A percentile compares a stretch with the other conserved stretches of the same genome.
Evolutionary conservation across 2,888 invertebrate species (phyloP).

Genomic region (Xestia c-nigrum): DNA sequence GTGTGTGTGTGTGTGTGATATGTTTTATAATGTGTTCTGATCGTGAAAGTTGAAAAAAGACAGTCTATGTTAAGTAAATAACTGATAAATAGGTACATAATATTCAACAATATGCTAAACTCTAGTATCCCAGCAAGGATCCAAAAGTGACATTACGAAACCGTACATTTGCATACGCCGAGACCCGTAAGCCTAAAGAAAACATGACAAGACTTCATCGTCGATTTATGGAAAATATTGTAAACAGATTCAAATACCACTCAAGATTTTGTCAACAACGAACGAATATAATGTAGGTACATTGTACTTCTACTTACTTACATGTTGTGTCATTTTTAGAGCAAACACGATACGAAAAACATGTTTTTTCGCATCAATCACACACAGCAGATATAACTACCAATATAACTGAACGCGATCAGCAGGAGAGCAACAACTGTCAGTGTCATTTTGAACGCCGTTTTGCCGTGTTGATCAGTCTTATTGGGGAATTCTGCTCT

Average conservation of each 20-base stretch:
- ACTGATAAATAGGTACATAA: slow-evolving; percentile 8
- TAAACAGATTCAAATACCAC: slow-evolving; percentile 70
- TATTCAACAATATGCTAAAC: slow-evolving; percentile 44
- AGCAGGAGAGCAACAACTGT: not conserved
- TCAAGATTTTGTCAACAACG: slow-evolving; percentile 62
- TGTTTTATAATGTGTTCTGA: too few species aligned
- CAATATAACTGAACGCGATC: not conserved
- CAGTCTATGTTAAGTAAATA: slow-evolving; percentile 15
- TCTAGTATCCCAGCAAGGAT: slow-evolving; percentile 27
- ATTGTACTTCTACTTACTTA: slow-evolving; percentile 12
- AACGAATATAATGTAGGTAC: slow-evolving; percentile 29
- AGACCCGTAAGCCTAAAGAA: slow-evolving; percentile 47
- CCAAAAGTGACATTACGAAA: slow-evolving; percentile 34
- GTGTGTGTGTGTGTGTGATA: too few species aligned
- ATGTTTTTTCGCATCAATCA: not conserved
- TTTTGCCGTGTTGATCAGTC: not conserved
- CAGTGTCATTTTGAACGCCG: not conserved
- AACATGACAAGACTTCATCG: slow-evolving; percentile 55
- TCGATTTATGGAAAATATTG: slow-evolving; percentile 68
- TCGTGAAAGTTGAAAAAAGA: too few species aligned
- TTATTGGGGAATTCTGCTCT: not conserved
- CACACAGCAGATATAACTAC: not conserved
- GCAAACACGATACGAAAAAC: not conserved
- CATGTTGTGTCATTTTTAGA: slow-evolving; percentile 5
- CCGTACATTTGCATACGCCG: slow-evolving; percentile 55